phyloP scores from a whole-genome alignment of 2,888 invertebrate genomes.

The Ectropis crepuscularia region DNA sequence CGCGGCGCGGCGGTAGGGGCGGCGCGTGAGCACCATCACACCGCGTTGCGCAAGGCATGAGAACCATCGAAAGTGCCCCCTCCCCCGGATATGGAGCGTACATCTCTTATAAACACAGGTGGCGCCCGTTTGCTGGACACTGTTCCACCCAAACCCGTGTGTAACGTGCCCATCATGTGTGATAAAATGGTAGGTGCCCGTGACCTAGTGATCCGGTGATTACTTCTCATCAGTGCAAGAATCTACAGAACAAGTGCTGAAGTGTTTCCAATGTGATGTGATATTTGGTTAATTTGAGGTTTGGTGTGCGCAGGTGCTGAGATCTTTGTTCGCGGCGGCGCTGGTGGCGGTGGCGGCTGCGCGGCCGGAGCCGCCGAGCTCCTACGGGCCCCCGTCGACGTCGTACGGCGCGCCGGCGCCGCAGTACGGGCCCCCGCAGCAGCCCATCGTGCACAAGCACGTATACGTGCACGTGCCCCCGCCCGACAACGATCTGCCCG shows the following conservation, averaged over 20 bases:
- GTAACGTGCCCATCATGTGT: constrained; percentile 75
- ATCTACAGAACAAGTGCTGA: constrained; percentile 23
- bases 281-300: constrained; percentile 46
- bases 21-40: constrained; percentile 72
- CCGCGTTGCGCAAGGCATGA: constrained; percentile 75
- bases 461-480: constrained; percentile 96
- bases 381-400: constrained; percentile 85
- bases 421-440: constrained; percentile 89
- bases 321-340: constrained; percentile 73
- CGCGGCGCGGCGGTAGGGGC: constrained; percentile 54
- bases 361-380: constrained; percentile 84
- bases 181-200: constrained; percentile 77
- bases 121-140: constrained; percentile 76
- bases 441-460: constrained; percentile 94
- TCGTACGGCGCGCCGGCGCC: constrained; percentile 82
- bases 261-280: constrained; percentile 22
- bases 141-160: constrained; percentile 71
- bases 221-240: constrained; percentile 36
- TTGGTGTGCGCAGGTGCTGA: constrained; percentile 74
- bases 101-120: constrained; percentile 82
- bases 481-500: constrained; percentile 91
- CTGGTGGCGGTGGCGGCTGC: constrained; percentile 74
- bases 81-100: constrained; percentile 77
- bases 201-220: constrained; percentile 63
- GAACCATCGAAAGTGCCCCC: constrained; percentile 83